Evolutionary conservation across 2,113 vertebrate species (phyloP).

Genomic region (Benitochromis conjunctus): DNA sequence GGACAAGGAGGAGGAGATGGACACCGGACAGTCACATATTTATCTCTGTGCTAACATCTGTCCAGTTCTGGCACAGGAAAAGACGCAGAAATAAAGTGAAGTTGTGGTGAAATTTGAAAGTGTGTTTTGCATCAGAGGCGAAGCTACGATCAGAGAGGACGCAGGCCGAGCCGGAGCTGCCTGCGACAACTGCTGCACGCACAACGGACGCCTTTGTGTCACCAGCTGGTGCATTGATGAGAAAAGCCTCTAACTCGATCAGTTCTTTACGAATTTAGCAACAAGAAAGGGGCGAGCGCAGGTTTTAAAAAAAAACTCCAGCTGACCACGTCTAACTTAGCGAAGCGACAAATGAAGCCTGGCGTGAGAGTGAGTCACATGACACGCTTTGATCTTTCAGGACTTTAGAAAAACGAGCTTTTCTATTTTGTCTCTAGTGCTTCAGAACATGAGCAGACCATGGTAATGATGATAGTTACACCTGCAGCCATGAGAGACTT

Average conservation of each 20-base stretch:
- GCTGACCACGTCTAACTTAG: neutral
- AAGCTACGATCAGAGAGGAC: neutral
- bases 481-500: neutral
- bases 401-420: neutral
- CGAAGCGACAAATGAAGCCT: neutral
- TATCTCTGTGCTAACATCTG: neutral
- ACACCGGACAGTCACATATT: neutral
- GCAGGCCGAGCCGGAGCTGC: constrained; percentile 1
- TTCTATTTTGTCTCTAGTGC: neutral
- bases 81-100: neutral
- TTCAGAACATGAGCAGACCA: neutral
- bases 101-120: neutral
- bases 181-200: neutral
- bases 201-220: constrained; percentile 38
- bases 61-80: neutral
- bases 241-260: constrained; percentile 1
- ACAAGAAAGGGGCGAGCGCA: neutral
- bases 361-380: neutral
- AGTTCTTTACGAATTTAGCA: neutral
- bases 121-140: neutral
- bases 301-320: neutral
- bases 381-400: neutral
- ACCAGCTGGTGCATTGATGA: constrained; percentile 31
- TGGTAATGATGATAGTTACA: constrained; percentile 2
- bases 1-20: neutral